Conservation (phyloP, 1,140 invertebrate species). For the Dendroctonus ponderosae region DNA sequence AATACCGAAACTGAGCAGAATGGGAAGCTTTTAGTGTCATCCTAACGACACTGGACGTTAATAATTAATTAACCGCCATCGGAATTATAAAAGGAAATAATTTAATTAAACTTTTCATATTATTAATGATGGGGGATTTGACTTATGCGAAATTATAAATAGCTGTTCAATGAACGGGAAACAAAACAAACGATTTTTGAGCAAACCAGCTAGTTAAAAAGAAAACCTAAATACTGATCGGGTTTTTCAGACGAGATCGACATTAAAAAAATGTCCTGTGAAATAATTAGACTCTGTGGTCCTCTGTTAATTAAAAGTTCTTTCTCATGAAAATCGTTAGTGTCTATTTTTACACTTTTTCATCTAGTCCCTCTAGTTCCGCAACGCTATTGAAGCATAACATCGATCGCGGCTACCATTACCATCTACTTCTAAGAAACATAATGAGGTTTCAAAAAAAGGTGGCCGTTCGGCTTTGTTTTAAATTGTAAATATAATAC, state of each 20-base stretch:
- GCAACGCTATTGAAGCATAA: slow-evolving; percentile 24
- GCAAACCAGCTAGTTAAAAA: neutral
- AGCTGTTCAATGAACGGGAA: too few relatives aligned
- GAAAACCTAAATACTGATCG: slow-evolving; percentile 4
- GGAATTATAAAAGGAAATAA: too few relatives aligned
- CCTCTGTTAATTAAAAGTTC: slow-evolving; percentile 16
- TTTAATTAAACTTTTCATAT: too few relatives aligned
- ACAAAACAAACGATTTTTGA: too few relatives aligned
- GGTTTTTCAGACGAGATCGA: neutral
- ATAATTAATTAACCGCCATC: too few relatives aligned
- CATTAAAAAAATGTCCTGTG: slow-evolving; percentile 7
- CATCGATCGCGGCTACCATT: slow-evolving; percentile 23
- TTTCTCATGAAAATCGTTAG: slow-evolving; percentile 21
- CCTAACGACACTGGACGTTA: too few relatives aligned
- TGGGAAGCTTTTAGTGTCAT: too few relatives aligned
- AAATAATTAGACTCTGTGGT: slow-evolving; percentile 20
- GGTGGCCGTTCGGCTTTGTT: slow-evolving; percentile 14
- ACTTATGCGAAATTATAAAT: too few relatives aligned
- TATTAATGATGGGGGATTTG: too few relatives aligned
- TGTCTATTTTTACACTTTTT: slow-evolving; percentile 21
- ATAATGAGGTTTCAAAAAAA: slow-evolving; percentile 32
- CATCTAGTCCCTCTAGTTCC: slow-evolving; percentile 17
- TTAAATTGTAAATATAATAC: slow-evolving; percentile 35
- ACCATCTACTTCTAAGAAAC: slow-evolving; percentile 29
- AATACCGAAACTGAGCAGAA: too few relatives aligned